Conservation (phyloP, 2,797 vertebrate species). For the Sparidentex hasta region DNA sequence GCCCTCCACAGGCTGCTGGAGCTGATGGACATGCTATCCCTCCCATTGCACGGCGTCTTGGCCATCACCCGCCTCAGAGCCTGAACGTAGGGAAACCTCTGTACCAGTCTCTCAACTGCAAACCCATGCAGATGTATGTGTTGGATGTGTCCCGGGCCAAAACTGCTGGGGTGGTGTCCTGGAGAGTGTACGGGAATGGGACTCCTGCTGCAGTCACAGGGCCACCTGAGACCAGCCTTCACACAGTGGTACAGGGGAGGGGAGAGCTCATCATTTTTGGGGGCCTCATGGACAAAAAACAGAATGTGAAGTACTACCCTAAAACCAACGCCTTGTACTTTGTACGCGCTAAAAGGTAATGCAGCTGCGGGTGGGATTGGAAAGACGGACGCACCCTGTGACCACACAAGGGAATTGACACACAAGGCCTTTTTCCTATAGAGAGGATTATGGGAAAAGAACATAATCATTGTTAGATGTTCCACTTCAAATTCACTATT, state of each 20-base stretch:
- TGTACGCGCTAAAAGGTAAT: conserved; percentile 99
- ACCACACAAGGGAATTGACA: conserved; percentile 77
- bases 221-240: conserved; percentile 97
- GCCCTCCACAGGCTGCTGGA: conserved; percentile 82
- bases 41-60: conserved; percentile 95
- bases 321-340: conserved; percentile 99
- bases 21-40: conserved; percentile 93
- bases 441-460: conserved; percentile 72
- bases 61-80: conserved; percentile 97
- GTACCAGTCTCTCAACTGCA: conserved; percentile 99
- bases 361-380: conserved; percentile 53
- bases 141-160: conserved; percentile 94
- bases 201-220: conserved; percentile 89
- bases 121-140: conserved; percentile 99
- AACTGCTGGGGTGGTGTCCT: conserved; percentile 89
- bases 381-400: conserved; percentile 53
- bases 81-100: conserved; percentile 98
- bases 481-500: conserved; percentile 78
- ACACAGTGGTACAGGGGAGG: conserved; percentile 96
- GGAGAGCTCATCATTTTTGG: conserved; percentile 98
- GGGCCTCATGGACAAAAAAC: conserved; percentile 99
- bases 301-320: conserved; percentile 99
- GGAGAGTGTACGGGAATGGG: conserved; percentile 92
- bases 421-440: conserved; percentile 81
- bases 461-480: conserved; percentile 78